Evolutionary conservation across 2,888 invertebrate species (phyloP).

Genomic region (Norana najaformis): DNA sequence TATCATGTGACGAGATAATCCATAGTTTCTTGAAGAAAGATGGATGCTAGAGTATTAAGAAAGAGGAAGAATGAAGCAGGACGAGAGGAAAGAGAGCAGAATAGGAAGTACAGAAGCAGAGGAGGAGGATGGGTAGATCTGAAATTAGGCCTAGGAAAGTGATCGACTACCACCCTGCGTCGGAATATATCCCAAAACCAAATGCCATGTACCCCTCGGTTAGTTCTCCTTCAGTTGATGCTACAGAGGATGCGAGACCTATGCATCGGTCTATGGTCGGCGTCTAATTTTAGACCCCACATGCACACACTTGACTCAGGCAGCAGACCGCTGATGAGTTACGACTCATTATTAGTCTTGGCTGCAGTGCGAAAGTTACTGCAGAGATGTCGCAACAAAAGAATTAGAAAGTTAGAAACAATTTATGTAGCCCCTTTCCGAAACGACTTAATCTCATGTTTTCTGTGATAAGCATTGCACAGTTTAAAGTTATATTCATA

Average conservation of each 20-base stretch:
- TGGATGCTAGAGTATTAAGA: neutral
- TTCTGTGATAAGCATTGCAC: too few relatives aligned
- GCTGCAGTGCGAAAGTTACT: neutral
- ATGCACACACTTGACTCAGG: neutral
- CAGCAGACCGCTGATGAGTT: neutral
- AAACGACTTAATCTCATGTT: neutral
- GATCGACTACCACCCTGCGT: neutral
- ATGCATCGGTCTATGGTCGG: neutral
- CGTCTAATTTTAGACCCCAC: neutral
- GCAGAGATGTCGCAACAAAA: neutral
- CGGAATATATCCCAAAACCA: neutral
- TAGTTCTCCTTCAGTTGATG: neutral
- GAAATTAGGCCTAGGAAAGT: neutral
- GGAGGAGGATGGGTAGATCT: neutral
- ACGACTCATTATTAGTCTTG: neutral
- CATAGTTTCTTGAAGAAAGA: neutral
- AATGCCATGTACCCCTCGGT: too few relatives aligned
- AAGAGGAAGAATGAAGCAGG: neutral
- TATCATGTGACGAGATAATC: too few relatives aligned
- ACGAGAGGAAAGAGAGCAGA: neutral
- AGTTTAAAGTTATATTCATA: neutral
- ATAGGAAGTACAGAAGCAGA: neutral
- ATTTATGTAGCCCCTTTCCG: neutral
- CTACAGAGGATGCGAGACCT: neutral
- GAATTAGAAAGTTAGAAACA: too few relatives aligned